Percentiles rank a stretch among this genome's conserved stretches.
These are phyloP conservation scores for Zaprionus obscuricornis DNA, from an alignment of 2,888 invertebrate species.

Conservation along the genomic window DNA sequence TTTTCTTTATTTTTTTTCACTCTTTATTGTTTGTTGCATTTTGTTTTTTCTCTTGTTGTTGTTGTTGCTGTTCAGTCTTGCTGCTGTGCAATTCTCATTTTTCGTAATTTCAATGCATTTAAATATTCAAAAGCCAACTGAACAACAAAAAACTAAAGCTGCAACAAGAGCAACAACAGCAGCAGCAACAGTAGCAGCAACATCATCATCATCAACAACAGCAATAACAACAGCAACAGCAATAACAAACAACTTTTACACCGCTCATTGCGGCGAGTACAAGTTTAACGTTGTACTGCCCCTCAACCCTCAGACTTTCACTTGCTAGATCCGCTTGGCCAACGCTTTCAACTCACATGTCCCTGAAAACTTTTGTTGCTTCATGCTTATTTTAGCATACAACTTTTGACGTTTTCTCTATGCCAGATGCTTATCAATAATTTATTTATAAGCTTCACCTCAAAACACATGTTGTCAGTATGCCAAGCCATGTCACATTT, in stretches of 20 bases:
- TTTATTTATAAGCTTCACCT: constrained; percentile 78
- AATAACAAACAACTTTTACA: constrained; percentile 16
- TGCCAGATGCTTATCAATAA: constrained; percentile 77
- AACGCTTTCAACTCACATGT: background rate
- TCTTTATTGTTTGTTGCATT: too few relatives aligned
- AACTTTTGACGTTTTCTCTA: constrained; percentile 71
- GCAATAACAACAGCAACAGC: constrained; percentile 16
- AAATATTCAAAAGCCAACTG: constrained; percentile 57
- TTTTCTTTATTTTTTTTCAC: constrained; percentile 1
- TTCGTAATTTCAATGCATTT: constrained; percentile 54
- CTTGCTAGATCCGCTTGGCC: constrained; percentile 7
- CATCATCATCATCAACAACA: constrained; percentile 14
- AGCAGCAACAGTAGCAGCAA: constrained; percentile 5
- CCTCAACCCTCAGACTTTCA: background rate
- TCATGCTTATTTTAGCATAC: constrained; percentile 66
- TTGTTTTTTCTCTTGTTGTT: constrained; percentile 8
- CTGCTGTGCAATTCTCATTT: constrained; percentile 39
- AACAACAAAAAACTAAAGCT: background rate
- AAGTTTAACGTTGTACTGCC: constrained; percentile 7
- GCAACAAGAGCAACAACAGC: too few relatives aligned
- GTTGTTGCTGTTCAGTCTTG: constrained; percentile 6
- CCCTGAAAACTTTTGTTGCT: constrained; percentile 34
- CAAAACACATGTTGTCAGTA: constrained; percentile 74
- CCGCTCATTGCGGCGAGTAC: constrained; percentile 16
- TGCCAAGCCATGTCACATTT: constrained; percentile 45